Evolutionary conservation across 92 coral and sea anemone genomes (phyloP), one percentile per base, ranked within the genome.

Genomic region (Ricordea florida): DNA sequence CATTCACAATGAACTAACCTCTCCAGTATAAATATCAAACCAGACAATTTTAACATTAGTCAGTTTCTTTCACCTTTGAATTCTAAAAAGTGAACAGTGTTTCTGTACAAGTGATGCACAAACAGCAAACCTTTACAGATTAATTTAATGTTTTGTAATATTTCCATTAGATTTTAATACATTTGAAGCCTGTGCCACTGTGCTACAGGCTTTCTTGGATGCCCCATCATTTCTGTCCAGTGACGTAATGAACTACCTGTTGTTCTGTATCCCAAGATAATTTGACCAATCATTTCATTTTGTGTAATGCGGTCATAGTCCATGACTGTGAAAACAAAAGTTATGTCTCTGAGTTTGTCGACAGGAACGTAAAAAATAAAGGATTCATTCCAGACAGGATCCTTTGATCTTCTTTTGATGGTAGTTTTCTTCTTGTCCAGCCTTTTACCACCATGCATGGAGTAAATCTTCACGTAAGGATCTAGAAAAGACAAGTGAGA

Each of bases 201-300:
- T 35, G 98, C 98, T 7, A 92, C 77, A 3, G 98, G 96, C 63
- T 90, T 85, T n/a, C 98, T 65, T 3, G 98, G 98, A 37, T 89
- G 92, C 41, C 88, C 90, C 98, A 94, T 94, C 98, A 94, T 94
- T 41, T 94, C 98, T 0, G 98, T 94, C 98, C 98, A 94, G 68
- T 94, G 98, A 27, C 93, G 87, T 17, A 94, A 65, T 36, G 98
- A 94, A 43, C 93, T 90, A 9, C 98, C 98, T 8, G 98, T 82
- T 15, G 97, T 88, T 10, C 98, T 89, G 47, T 94, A 94, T 18
- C 98, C 97, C 5, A 94, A 80, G 24, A 93, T 86, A 5, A 94
- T 58, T 74, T 92, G 97, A 20, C 98, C 98, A 50, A 94, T 94
- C 63, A 87, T 69, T 76, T 94, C 98, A 85, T 94, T 94, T 74